A percentile compares a stretch with the other conserved stretches of the same genome.
Evolutionary conservation across 2,113 vertebrate species (phyloP).

Genomic region (Petrocephalus zakoni): DNA sequence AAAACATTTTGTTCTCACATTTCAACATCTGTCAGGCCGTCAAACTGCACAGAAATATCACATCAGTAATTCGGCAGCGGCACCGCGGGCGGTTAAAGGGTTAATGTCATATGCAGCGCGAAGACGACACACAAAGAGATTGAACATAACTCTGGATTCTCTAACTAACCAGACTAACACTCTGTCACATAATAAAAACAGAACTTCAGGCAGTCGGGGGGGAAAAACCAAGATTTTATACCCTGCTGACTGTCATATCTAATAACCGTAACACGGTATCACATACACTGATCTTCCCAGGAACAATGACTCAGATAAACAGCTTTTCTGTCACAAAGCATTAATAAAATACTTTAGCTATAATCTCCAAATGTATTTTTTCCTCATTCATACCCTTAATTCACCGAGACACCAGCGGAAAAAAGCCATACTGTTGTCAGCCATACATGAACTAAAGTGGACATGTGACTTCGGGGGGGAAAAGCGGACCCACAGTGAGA

Average conservation of each 20-base stretch:
- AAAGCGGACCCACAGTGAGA: slow-evolving; percentile 34
- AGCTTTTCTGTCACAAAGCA: slow-evolving; percentile 15
- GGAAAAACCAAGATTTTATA: background rate
- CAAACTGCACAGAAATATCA: background rate
- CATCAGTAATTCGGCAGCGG: background rate
- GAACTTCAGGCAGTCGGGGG: slow-evolving; percentile 9
- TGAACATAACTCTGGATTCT: slow-evolving; percentile 7
- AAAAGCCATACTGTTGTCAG: slow-evolving; percentile 1
- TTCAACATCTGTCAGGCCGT: background rate
- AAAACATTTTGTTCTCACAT: background rate
- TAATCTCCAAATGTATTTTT: slow-evolving; percentile 24
- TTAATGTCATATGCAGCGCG: background rate
- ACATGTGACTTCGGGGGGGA: slow-evolving; percentile 8
- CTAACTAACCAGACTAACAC: slow-evolving; percentile 15
- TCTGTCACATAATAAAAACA: slow-evolving; percentile 16
- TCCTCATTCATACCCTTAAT: slow-evolving; percentile 5
- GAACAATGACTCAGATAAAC: slow-evolving; percentile 17
- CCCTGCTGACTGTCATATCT: slow-evolving; percentile 19
- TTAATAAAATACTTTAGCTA: slow-evolving; percentile 21
- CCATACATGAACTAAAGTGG: slow-evolving; percentile 8
- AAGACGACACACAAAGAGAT: background rate
- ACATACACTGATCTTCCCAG: slow-evolving; percentile 14
- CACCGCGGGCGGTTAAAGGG: background rate
- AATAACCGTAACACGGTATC: slow-evolving; percentile 22
- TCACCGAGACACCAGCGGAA: slow-evolving; percentile 3